A percentile compares a stretch with the other conserved stretches of the same genome.
Conservation (phyloP, 1,140 invertebrate genomes). For the Galleria mellonella region DNA sequence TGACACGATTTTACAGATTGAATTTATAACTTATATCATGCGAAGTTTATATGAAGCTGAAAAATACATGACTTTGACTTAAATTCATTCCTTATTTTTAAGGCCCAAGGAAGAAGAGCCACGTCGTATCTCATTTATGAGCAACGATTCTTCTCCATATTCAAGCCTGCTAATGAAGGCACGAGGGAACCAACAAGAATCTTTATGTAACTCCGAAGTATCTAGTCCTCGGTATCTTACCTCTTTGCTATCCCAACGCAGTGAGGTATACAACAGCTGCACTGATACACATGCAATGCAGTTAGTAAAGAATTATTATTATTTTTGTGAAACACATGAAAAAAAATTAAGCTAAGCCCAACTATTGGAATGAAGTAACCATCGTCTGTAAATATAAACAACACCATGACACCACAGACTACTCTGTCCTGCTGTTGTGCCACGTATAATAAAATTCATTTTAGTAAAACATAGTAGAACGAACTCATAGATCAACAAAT, state of each 20-base stretch:
- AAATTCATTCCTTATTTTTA: no score
- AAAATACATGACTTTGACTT: no score
- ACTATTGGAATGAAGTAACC: no score
- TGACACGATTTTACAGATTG: no score
- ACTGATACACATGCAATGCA: constrained; percentile 16
- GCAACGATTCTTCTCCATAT: constrained; percentile 38
- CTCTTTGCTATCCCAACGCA: constrained; percentile 34
- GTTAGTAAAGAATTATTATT: constrained; percentile 13
- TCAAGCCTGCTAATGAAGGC: constrained; percentile 30
- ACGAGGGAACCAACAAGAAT: constrained; percentile 16
- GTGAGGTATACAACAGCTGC: constrained; percentile 26
- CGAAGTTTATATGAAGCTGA: no score
- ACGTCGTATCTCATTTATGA: constrained; percentile 53
- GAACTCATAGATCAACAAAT: neutral
- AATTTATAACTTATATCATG: no score
- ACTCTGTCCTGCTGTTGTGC: no score
- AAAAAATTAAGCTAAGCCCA: no score
- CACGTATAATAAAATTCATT: no score
- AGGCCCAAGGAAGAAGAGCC: constrained; percentile 22
- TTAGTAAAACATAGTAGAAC: neutral
- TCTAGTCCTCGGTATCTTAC: constrained; percentile 13
- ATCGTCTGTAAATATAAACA: no score
- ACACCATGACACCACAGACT: no score
- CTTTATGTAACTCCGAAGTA: constrained; percentile 4
- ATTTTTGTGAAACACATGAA: no score